These are phyloP conservation scores for Apodemus sylvaticus DNA, from an alignment of 2,113 vertebrate species.

Conservation along the genomic window DNA sequence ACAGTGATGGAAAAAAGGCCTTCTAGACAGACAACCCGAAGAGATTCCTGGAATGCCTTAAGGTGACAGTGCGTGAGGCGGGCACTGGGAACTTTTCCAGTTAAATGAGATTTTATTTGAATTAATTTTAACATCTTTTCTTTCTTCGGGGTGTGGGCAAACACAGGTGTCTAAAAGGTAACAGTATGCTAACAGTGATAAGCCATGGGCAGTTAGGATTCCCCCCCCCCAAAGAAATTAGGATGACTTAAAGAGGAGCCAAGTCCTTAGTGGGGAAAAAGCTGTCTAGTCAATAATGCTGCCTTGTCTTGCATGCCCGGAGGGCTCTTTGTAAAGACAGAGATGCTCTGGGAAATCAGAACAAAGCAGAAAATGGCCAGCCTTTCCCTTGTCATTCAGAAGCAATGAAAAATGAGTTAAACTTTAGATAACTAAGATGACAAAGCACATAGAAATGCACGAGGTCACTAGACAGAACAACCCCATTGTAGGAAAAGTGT, in stretches of 20 bases:
- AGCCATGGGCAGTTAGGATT: constrained; percentile 60
- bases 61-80: background rate
- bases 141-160: background rate
- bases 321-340: background rate
- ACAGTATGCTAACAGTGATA: constrained; percentile 5
- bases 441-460: background rate
- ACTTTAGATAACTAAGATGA: background rate
- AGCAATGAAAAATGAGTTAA: background rate
- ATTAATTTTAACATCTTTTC: background rate
- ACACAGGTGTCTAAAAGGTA: constrained; percentile 43
- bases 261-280: background rate
- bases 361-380: constrained; percentile 12
- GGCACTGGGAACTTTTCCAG: background rate
- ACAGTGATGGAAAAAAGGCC: constrained; percentile 42
- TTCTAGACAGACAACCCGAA: constrained; percentile 24
- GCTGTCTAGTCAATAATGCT: background rate
- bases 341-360: background rate
- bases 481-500: background rate
- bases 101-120: constrained; percentile 37
- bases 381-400: background rate
- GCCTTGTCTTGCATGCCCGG: background rate
- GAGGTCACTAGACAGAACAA: background rate
- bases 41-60: constrained; percentile 59
- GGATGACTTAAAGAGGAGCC: background rate
- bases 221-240: constrained; percentile 40